Evolutionary conservation across 2,797 vertebrate species (phyloP).

Genomic region (Esox lucius): DNA sequence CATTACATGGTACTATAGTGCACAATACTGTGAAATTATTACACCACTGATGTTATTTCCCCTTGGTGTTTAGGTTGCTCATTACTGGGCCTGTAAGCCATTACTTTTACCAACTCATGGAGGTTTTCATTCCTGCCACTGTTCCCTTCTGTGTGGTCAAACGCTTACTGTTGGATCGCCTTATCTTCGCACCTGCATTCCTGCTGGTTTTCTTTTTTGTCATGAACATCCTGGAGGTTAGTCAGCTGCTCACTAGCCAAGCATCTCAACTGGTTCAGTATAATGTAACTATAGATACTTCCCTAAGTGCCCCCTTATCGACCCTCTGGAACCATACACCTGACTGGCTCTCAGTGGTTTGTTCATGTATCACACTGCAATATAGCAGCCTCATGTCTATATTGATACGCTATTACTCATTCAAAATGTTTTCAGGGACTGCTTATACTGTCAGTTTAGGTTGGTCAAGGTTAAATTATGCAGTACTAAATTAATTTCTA

Average conservation of each 20-base stretch:
- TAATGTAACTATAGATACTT: too few species aligned
- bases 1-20: background rate
- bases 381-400: background rate
- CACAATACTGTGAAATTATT: background rate
- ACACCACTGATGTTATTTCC: background rate
- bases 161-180: conserved; percentile 83
- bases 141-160: conserved; percentile 74
- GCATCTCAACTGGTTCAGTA: too few species aligned
- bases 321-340: background rate
- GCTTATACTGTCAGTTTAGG: background rate
- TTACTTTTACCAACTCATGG: conserved; percentile 85
- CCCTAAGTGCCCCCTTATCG: background rate
- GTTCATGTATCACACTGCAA: background rate
- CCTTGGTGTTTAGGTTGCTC: conserved; percentile 68
- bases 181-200: conserved; percentile 83
- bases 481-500: background rate
- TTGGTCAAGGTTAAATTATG: background rate
- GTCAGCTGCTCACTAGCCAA: conserved; percentile 25
- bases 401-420: background rate
- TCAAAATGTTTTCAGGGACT: too few species aligned
- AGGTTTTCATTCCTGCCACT: conserved; percentile 77
- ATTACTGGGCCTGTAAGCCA: conserved; percentile 87
- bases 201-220: conserved; percentile 82
- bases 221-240: conserved; percentile 87
- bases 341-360: background rate